Conservation (phyloP, 1,140 invertebrate species). For the Papilio dardanus region DNA sequence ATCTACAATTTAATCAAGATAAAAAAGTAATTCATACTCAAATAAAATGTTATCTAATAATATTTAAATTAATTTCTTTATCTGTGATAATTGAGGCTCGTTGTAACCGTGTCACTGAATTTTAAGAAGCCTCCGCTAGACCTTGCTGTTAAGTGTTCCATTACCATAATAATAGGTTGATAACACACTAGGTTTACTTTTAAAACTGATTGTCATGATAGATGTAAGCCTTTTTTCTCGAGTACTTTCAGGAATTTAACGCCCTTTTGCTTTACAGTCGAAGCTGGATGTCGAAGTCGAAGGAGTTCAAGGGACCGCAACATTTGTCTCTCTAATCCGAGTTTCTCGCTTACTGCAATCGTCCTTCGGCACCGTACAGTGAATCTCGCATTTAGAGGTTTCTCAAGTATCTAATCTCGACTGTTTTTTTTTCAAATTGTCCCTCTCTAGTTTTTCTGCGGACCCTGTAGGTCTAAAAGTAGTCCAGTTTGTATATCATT, state of each 20-base stretch:
- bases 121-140: slow-evolving; percentile 10
- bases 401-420: too few relatives aligned
- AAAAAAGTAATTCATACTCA: slow-evolving; percentile 24
- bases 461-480: too few relatives aligned
- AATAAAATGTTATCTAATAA: slow-evolving; percentile 9
- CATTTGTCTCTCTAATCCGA: too few relatives aligned
- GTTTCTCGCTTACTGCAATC: too few relatives aligned
- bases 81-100: not conserved
- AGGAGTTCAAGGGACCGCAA: too few relatives aligned
- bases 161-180: slow-evolving; percentile 21
- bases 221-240: not conserved
- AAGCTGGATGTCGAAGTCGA: too few relatives aligned
- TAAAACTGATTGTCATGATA: not conserved
- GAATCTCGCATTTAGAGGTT: too few relatives aligned
- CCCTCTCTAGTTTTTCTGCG: too few relatives aligned
- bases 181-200: not conserved
- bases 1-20: not conserved
- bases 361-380: too few relatives aligned
- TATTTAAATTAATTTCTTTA: slow-evolving; percentile 30
- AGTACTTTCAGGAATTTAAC: not conserved
- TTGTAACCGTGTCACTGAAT: slow-evolving; percentile 32
- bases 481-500: too few relatives aligned
- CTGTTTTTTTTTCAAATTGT: too few relatives aligned
- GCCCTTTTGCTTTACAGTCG: too few relatives aligned
- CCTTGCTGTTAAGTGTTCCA: slow-evolving; percentile 20